These are phyloP conservation scores for Aleiodes leptofemur DNA, from an alignment of 2,888 invertebrate species.

Conservation along the genomic window DNA sequence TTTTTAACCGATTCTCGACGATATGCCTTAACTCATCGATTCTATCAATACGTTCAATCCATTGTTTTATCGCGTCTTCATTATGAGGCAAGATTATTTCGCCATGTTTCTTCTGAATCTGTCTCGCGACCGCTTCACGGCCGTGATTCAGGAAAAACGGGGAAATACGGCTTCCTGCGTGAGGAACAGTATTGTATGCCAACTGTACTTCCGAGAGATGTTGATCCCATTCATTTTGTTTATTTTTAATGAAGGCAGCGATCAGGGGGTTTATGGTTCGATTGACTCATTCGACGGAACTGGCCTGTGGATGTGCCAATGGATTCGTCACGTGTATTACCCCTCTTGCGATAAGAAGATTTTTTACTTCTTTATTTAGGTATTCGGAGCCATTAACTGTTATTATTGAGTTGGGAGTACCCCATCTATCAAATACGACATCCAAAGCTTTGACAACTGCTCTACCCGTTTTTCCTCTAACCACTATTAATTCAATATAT, in stretches of 20 bases:
- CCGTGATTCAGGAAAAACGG: slow-evolving; percentile 46
- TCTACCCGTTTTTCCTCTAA: slow-evolving; percentile 33
- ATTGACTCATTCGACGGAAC: slow-evolving; percentile 48
- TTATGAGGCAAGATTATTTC: background rate
- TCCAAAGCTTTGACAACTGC: slow-evolving; percentile 32
- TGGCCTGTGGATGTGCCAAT: slow-evolving; percentile 46
- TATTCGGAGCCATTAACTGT: slow-evolving; percentile 49
- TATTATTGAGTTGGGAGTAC: slow-evolving; percentile 41
- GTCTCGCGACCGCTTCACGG: slow-evolving; percentile 34
- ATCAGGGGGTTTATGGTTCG: slow-evolving; percentile 40
- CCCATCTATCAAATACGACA: slow-evolving; percentile 40
- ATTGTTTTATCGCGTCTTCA: background rate
- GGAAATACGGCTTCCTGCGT: slow-evolving; percentile 30
- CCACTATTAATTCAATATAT: slow-evolving; percentile 41
- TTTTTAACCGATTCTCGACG: slow-evolving; percentile 20
- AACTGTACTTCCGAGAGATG: slow-evolving; percentile 46
- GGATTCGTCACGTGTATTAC: slow-evolving; percentile 41
- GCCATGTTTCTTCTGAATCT: background rate
- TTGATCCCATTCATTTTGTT: slow-evolving; percentile 50
- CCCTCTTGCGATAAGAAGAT: slow-evolving; percentile 36
- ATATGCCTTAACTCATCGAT: slow-evolving; percentile 47
- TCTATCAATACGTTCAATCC: slow-evolving; percentile 34
- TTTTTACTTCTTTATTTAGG: slow-evolving; percentile 45
- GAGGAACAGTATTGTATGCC: slow-evolving; percentile 43
- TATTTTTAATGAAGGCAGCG: slow-evolving; percentile 39